A percentile compares a stretch with the other conserved stretches of the same genome.
These are phyloP conservation scores for Octonoba sinensis DNA, from an alignment of 2,888 invertebrate genomes.

Conservation along the genomic window DNA sequence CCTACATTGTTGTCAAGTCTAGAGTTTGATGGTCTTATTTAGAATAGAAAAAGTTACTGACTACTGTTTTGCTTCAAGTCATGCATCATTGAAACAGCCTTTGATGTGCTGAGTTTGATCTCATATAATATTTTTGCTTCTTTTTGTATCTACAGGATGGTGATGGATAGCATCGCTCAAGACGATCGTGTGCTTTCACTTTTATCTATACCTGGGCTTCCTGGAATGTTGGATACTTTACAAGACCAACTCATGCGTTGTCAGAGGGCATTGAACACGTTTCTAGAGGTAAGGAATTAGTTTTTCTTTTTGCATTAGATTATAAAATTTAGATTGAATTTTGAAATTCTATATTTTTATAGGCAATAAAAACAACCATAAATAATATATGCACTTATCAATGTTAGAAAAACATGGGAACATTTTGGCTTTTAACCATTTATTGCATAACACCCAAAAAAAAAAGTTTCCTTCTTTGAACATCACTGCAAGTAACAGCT, in stretches of 20 bases:
- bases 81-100: too few relatives aligned
- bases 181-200: constrained; percentile 86
- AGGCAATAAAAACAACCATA: neutral
- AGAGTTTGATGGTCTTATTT: too few relatives aligned
- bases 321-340: too few relatives aligned
- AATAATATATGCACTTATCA: neutral
- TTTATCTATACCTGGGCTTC: constrained; percentile 79
- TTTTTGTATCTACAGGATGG: constrained; percentile 67
- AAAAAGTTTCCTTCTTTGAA: too few relatives aligned
- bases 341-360: too few relatives aligned
- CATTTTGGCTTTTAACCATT: too few relatives aligned
- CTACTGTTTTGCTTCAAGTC: too few relatives aligned
- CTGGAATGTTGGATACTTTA: constrained; percentile 82
- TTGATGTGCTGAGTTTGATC: too few relatives aligned
- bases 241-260: constrained; percentile 90
- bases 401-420: neutral
- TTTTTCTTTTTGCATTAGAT: neutral
- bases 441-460: neutral
- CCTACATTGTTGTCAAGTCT: too few relatives aligned
- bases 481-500: too few relatives aligned
- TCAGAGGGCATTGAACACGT: constrained; percentile 93
- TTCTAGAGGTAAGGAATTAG: constrained; percentile 86
- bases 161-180: constrained; percentile 83
- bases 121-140: too few relatives aligned
- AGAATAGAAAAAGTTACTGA: too few relatives aligned